Evolutionary conservation across 2,888 invertebrate species (phyloP).

Genomic region (Caenorhabditis becei): DNA sequence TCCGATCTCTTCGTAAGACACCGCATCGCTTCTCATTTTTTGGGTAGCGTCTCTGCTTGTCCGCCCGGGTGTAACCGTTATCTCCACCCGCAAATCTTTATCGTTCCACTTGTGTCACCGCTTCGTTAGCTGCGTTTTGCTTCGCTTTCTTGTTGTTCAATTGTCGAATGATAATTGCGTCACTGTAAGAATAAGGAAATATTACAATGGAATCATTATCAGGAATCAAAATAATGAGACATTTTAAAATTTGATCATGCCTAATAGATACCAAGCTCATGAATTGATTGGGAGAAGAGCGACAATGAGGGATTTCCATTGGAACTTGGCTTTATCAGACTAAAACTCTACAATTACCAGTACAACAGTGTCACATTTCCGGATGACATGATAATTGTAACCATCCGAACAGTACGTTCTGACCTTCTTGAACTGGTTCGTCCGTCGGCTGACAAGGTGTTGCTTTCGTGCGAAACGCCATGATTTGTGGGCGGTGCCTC

Average conservation of each 20-base stretch:
- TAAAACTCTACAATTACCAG: background rate
- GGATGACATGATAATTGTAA: conserved; percentile 30
- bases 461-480: conserved; percentile 31
- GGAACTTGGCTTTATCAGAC: no score
- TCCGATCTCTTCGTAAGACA: background rate
- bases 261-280: no score
- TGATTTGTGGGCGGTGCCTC: conserved; percentile 35
- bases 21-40: background rate
- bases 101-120: conserved; percentile 62
- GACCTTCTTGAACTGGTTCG: conserved; percentile 28
- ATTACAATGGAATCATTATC: background rate
- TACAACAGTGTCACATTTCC: background rate
- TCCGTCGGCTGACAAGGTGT: conserved; percentile 30
- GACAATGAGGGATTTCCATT: no score
- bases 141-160: background rate
- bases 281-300: no score
- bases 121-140: conserved; percentile 14
- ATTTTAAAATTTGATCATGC: no score
- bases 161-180: conserved; percentile 36
- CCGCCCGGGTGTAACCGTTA: conserved; percentile 40
- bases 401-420: conserved; percentile 3
- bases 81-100: conserved; percentile 49
- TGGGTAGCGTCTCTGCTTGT: background rate
- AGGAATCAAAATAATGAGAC: background rate
- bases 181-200: conserved; percentile 1